Base-by-base conservation (phyloP, 2,113 vertebrate species). In the Garra rufa region DNA sequence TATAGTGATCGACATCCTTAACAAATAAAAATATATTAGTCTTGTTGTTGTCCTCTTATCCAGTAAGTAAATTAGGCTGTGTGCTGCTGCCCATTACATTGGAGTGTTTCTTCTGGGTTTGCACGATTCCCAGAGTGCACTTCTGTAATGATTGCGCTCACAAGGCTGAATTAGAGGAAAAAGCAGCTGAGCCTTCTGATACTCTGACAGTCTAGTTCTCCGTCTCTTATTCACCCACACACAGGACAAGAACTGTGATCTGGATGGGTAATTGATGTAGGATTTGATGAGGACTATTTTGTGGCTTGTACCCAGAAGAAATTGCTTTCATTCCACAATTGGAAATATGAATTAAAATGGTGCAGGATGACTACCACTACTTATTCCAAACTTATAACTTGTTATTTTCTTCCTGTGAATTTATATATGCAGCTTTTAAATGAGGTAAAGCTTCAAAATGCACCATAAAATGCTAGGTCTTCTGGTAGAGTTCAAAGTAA, bases 101-200 rank as follows among this genome's bases (percentile, higher is more conserved):
- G 24, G 52, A 87, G 82, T 80, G 81, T 50, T 91, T 88, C 85
- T 83, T 84, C 11, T 83, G 84, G 44, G 34, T 81, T 82, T 76
- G 79, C 74, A 69, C 24, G 52, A 46, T 85, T 83, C 80, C 82
- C 87, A 86, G 85, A 82, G 83, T 71, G 89, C 87, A 74, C 73
- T 79, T 82, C 81, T 87, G 75, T 63, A 59, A 85, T 90, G 91
- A 93, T 92, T 91, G 78, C 57, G 86, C 86, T 81, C 44, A 41
- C 48, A 46, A 48, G 43, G 26, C 61, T 76, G 44, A 61, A 74
- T 73, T 15, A 57, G 55, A 81, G 5, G 86, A 71, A 83, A 75
- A 86, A 85, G 89, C 92, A 92, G 91, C 93, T 92, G 92, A 90
- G 90, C 90, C 90, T 88, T 76, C 48, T 55, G 46, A 67, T 67